A percentile compares a stretch with the other conserved stretches of the same genome.
Evolutionary conservation across 2,113 vertebrate genomes (phyloP).

Genomic region (Burhinus oedicnemus): DNA sequence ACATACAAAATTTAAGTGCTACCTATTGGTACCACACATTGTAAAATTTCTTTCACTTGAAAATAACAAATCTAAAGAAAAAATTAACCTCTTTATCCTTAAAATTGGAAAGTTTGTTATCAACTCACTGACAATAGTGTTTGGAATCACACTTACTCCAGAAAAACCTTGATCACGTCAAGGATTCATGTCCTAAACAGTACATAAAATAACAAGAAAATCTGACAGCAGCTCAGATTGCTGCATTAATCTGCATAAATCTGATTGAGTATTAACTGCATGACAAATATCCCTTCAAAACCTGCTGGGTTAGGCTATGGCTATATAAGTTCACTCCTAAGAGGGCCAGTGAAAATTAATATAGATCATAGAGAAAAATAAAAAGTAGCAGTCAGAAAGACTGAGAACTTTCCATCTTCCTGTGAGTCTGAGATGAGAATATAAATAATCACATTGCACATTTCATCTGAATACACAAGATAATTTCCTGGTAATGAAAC

Average conservation of each 20-base stretch:
- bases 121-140: neutral
- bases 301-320: neutral
- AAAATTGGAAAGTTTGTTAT: neutral
- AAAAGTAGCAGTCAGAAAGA: neutral
- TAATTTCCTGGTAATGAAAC: neutral
- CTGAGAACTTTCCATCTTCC: neutral
- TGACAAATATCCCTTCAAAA: neutral
- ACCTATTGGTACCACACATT: neutral
- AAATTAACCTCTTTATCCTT: neutral
- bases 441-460: neutral
- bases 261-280: neutral
- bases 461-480: neutral
- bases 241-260: slow-evolving; percentile 23
- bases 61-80: neutral
- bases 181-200: neutral
- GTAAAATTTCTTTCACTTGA: neutral
- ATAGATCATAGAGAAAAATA: neutral
- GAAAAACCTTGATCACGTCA: neutral
- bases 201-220: neutral
- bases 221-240: neutral
- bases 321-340: neutral
- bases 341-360: neutral
- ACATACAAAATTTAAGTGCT: neutral
- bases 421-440: neutral
- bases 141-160: neutral